phyloP scores from a whole-genome alignment of 2,113 vertebrate species.

The Heliornis fulica region DNA sequence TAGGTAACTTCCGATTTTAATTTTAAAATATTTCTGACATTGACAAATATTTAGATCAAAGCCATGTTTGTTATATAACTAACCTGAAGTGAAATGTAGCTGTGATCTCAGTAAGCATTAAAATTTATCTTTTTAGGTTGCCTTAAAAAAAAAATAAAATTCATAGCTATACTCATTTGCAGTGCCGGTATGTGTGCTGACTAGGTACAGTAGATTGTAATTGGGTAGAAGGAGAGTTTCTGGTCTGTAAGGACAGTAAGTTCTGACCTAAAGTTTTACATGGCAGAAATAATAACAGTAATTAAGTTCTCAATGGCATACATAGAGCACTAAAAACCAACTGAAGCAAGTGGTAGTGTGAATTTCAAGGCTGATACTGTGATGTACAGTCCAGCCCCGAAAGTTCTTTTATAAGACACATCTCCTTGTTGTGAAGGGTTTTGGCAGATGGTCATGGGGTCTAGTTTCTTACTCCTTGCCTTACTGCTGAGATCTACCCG shows the following conservation, averaged over 20 bases:
- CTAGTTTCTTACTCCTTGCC: not conserved
- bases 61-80: not conserved
- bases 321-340: not conserved
- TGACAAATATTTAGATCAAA: not conserved
- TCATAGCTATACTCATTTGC: not conserved
- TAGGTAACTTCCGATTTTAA: not conserved
- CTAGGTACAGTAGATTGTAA: not conserved
- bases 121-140: not conserved
- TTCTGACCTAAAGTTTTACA: not conserved
- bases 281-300: not conserved
- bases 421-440: not conserved
- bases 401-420: not conserved
- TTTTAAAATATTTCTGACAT: not conserved
- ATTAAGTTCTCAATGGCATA: not conserved
- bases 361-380: not conserved
- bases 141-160: not conserved
- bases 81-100: not conserved
- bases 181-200: not conserved
- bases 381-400: accelerated
- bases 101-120: not conserved
- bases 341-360: not conserved
- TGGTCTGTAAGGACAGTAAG: not conserved
- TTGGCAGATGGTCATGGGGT: not conserved
- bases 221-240: not conserved
- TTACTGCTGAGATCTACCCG: not conserved